Evolutionary conservation across 2,797 vertebrate genomes (phyloP), one percentile per base, ranked within the genome.

Genomic region (Brotula barbata): DNA sequence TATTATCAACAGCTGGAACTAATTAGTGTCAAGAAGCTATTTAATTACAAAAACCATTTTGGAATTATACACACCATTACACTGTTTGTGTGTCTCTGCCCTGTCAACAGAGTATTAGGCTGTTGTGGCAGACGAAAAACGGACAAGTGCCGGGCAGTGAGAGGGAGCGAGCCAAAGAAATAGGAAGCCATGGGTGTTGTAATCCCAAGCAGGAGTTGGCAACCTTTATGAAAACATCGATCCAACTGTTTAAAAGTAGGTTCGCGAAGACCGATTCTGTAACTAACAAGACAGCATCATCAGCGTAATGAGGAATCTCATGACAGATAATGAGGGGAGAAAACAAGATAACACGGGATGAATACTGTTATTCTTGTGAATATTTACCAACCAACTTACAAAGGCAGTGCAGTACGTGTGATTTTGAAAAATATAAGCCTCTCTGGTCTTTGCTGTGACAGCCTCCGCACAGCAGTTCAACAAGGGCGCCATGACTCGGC

Each of bases 11-110:
- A 77, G 82, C 80, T 80, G 51, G 54, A 89, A 85, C 85, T 89
- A 90, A 91, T 90, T 87, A 86, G 71, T 75, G 79, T 87, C 78
- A 77, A 83, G 85, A 77, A 20, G 49, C 74, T 63, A 72, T 87
- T 89, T 75, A 88, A 84, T 89, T 88, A 87, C 59, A 31, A 61
- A 75, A 81, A 75, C 59, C 44, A 71, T 76, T 81, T 84, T 79
- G 55, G 75, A 88, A 89, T 89, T 85, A 88, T 77, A 74, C 77
- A 88, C 77, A 68, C 74, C 77, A 71, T 88, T 83, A 82, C 68
- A 81, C 39, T 58, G 77, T 77, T 80, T 83, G 4, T 28, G 9
- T 33, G 6, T 71, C 64, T 75, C 55, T 4, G 37, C 69, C 68
- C 51, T 43, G 67, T 82, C 85, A 73, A 34, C 39, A 4, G 71